Evolutionary conservation across 2,888 invertebrate species (phyloP).

Genomic region (Chelonus formosanus): DNA sequence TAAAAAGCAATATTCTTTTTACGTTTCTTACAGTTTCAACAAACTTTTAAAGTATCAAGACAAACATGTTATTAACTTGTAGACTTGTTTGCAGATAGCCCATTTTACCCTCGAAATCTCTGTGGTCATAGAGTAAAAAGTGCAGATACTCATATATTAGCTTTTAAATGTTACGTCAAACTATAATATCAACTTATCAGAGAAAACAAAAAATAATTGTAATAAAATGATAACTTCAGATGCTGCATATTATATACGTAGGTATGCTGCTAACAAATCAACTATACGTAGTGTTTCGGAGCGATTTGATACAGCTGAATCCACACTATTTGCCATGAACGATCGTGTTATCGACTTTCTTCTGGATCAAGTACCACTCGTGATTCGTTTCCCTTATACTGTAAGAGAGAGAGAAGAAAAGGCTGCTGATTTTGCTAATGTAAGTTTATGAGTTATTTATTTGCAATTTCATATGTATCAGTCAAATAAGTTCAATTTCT

Average conservation of each 20-base stretch:
- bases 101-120: background rate
- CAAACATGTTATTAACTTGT: background rate
- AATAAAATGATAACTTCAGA: background rate
- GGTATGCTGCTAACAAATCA: conserved; percentile 4
- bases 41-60: background rate
- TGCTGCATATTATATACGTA: background rate
- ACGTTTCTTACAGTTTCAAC: conserved; percentile 3
- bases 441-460: background rate
- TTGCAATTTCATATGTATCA: too few species aligned
- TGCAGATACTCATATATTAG: background rate
- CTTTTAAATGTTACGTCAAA: background rate
- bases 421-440: background rate
- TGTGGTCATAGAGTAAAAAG: background rate
- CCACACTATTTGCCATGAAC: background rate
- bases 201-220: conserved; percentile 1
- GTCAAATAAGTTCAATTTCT: too few species aligned
- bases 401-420: background rate
- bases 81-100: conserved; percentile 1
- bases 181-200: too few species aligned
- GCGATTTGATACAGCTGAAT: conserved; percentile 1
- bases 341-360: conserved; percentile 1
- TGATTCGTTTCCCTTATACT: background rate
- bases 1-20: background rate
- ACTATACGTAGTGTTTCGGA: conserved; percentile 1
- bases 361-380: background rate